Evolutionary conservation across 2,113 vertebrate species (phyloP).

Genomic region (Candoia aspera): DNA sequence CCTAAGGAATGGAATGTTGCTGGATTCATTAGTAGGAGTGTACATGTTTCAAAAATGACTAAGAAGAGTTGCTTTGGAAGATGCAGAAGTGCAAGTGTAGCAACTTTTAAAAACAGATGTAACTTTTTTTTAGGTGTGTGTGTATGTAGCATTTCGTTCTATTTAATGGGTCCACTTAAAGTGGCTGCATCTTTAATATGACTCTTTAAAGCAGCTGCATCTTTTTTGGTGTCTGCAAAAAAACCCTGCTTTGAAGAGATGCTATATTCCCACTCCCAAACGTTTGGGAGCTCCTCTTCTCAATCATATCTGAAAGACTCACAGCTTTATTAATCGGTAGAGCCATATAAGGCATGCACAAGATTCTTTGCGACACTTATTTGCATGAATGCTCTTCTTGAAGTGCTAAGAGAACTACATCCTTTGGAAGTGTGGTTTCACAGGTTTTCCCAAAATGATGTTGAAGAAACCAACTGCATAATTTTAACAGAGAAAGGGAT

Average conservation of each 20-base stretch:
- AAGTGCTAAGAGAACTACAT: background rate
- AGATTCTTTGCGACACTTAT: background rate
- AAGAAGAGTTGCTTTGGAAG: background rate
- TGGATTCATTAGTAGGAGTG: background rate
- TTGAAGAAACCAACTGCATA: background rate
- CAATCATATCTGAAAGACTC: background rate
- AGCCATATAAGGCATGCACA: background rate
- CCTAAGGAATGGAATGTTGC: background rate
- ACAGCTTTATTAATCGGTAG: background rate
- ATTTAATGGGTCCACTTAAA: background rate
- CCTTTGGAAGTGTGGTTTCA: background rate
- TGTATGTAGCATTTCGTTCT: background rate
- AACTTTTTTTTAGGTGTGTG: too few relatives aligned
- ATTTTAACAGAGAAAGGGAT: background rate
- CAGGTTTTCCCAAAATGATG: background rate
- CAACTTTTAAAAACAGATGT: background rate
- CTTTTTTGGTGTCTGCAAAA: background rate
- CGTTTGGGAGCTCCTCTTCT: background rate
- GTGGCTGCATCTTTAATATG: background rate
- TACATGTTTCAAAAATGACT: background rate
- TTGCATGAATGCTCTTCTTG: background rate
- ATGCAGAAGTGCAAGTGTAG: background rate
- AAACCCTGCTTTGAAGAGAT: too few relatives aligned
- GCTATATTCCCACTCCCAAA: too few relatives aligned
- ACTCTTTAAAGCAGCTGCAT: background rate